These are phyloP conservation scores for Halictus quadricinctus DNA, from an alignment of 2,888 invertebrate species.

Conservation along the genomic window DNA sequence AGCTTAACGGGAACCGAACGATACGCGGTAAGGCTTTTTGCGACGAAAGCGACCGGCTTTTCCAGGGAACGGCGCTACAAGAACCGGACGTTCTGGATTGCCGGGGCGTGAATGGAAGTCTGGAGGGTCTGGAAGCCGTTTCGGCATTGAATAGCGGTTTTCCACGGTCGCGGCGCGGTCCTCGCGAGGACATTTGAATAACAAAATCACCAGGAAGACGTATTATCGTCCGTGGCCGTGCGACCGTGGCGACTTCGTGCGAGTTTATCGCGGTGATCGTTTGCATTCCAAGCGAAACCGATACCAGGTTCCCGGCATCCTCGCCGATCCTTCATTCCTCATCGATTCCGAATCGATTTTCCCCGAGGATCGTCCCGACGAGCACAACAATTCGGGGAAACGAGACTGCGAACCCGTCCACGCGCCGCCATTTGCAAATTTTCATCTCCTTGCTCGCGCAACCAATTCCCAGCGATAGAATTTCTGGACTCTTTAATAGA, in stretches of 20 bases:
- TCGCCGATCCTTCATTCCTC: conserved; percentile 36
- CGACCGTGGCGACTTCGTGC: conserved; percentile 44
- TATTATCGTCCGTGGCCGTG: conserved; percentile 62
- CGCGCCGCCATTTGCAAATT: conserved; percentile 14
- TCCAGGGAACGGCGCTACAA: conserved; percentile 32
- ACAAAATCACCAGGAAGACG: conserved; percentile 77
- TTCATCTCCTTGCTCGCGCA: neutral
- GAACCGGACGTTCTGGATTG: conserved; percentile 55
- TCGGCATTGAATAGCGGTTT: conserved; percentile 72
- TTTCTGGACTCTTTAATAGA: too few species aligned
- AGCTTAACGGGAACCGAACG: conserved; percentile 49
- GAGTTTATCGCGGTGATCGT: conserved; percentile 68
- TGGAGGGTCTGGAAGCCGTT: conserved; percentile 58
- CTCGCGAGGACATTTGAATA: conserved; percentile 76
- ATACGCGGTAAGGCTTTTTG: conserved; percentile 51
- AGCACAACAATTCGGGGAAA: conserved; percentile 27
- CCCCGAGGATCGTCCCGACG: conserved; percentile 10
- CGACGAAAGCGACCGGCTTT: conserved; percentile 47
- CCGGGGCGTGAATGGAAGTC: conserved; percentile 65
- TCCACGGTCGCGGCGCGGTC: conserved; percentile 55
- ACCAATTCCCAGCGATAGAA: too few species aligned
- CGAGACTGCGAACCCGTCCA: neutral
- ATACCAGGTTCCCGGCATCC: conserved; percentile 44
- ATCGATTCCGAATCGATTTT: conserved; percentile 32
- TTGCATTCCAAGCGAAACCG: conserved; percentile 72